These are phyloP conservation scores for human DNA, from an alignment of 2,113 vertebrate species.

Conservation along the genomic window DNA sequence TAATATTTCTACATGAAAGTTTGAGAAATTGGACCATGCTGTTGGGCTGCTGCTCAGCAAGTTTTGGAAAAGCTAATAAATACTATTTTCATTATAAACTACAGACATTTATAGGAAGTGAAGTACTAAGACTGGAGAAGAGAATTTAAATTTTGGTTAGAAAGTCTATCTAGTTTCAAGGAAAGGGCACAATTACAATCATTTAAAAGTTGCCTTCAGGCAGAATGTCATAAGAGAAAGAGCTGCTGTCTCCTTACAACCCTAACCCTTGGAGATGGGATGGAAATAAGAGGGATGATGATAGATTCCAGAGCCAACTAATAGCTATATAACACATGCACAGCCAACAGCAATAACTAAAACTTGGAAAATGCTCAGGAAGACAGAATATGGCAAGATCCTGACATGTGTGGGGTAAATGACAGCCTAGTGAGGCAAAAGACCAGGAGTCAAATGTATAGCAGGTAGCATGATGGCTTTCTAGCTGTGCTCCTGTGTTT, in stretches of 20 bases:
- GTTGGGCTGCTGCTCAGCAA: background rate
- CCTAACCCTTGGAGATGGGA: background rate
- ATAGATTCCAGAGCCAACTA: background rate
- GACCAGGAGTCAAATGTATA: rapidly evolving
- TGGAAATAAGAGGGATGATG: background rate
- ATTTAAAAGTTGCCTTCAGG: background rate
- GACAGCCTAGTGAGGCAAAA: background rate
- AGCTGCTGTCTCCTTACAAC: background rate
- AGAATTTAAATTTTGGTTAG: background rate
- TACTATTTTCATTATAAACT: background rate
- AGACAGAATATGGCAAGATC: background rate
- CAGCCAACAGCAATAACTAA: background rate
- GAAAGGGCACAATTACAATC: background rate
- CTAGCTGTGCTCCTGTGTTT: background rate
- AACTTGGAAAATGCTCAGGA: background rate
- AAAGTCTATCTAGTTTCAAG: background rate
- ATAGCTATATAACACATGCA: background rate
- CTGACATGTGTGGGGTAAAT: too few species aligned
- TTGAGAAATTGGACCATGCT: background rate
- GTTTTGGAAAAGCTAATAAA: background rate
- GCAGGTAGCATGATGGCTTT: too few species aligned
- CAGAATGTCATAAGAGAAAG: background rate
- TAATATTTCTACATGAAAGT: slow-evolving; percentile 30
- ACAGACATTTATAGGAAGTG: background rate
- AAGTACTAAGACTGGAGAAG: background rate